Evolutionary conservation across 2,888 invertebrate species (phyloP).

Genomic region (Agonopterix heracliana): DNA sequence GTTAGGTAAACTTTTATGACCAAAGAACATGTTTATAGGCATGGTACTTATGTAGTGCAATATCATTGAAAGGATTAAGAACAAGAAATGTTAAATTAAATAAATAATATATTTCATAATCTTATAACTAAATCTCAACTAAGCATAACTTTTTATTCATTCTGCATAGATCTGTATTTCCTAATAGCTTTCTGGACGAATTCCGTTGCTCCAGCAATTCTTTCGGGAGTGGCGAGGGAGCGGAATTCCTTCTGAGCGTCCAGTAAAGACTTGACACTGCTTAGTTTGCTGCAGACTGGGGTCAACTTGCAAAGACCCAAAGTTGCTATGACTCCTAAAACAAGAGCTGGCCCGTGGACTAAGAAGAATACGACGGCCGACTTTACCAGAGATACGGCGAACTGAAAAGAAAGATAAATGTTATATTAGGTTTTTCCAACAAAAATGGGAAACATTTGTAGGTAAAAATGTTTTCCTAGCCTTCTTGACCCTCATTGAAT

Average conservation of each 20-base stretch:
- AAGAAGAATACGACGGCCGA: slow-evolving; percentile 20
- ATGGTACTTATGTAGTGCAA: too few relatives aligned
- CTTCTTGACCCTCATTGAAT: too few relatives aligned
- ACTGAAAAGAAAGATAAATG: slow-evolving; percentile 20
- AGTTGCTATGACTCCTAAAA: slow-evolving; percentile 44
- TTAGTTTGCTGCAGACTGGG: slow-evolving; percentile 67
- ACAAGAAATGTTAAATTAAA: not conserved
- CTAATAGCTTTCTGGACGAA: slow-evolving; percentile 71
- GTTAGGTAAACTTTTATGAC: too few relatives aligned
- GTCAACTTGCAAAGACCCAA: slow-evolving; percentile 73
- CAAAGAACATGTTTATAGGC: too few relatives aligned
- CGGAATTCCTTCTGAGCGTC: slow-evolving; percentile 45
- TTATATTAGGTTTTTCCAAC: not conserved
- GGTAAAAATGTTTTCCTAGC: not conserved
- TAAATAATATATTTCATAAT: not conserved
- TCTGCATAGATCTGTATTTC: slow-evolving; percentile 46
- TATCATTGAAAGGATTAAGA: too few relatives aligned
- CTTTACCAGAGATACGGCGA: slow-evolving; percentile 17
- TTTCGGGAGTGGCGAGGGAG: slow-evolving; percentile 67
- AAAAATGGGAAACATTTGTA: not conserved
- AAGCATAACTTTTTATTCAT: not conserved
- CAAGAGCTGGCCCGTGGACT: slow-evolving; percentile 22
- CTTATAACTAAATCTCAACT: not conserved
- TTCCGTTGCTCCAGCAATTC: slow-evolving; percentile 61
- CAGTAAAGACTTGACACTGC: slow-evolving; percentile 38